Evolutionary conservation across 2,888 invertebrate species (phyloP).

Genomic region (Rhamphomyia laevipes): DNA sequence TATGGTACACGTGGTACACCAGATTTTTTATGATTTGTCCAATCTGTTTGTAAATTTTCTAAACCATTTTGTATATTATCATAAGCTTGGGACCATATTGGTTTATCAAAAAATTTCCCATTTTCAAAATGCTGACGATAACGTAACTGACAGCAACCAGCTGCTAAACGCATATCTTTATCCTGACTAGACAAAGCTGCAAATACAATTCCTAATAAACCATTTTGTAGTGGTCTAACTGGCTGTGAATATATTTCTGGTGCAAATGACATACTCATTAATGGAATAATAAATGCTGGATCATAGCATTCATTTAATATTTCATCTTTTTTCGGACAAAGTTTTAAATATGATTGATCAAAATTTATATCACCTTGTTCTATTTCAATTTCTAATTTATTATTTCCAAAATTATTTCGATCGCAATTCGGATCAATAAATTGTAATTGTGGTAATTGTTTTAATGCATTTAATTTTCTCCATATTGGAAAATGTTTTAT

Average conservation of each 20-base stretch:
- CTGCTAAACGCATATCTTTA: conserved; percentile 53
- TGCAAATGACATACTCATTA: conserved; percentile 61
- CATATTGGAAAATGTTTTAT: conserved; percentile 58
- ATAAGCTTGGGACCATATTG: conserved; percentile 33
- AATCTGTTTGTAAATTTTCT: conserved; percentile 23
- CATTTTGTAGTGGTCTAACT: conserved; percentile 55
- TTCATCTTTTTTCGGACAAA: conserved; percentile 28
- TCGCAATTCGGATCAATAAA: conserved; percentile 23
- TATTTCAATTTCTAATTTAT: conserved; percentile 26
- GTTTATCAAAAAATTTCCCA: conserved; percentile 40
- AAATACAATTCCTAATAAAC: conserved; percentile 58
- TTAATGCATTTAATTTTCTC: conserved; percentile 39
- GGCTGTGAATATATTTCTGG: conserved; percentile 64
- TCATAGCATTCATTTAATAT: conserved; percentile 53
- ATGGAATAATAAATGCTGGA: conserved; percentile 67
- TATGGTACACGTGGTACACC: conserved; percentile 33
- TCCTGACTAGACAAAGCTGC: conserved; percentile 58
- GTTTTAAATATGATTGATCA: conserved; percentile 21
- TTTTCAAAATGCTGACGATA: conserved; percentile 65
- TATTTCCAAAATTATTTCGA: conserved; percentile 23
- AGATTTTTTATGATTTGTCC: conserved; percentile 32
- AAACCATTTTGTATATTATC: conserved; percentile 35
- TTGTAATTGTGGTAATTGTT: conserved; percentile 25
- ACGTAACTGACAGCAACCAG: conserved; percentile 60
- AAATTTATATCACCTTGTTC: conserved; percentile 23